A percentile compares a stretch with the other conserved stretches of the same genome.
phyloP scores from a whole-genome alignment of 1,140 invertebrate species.

The Drosophila punjabiensis region DNA sequence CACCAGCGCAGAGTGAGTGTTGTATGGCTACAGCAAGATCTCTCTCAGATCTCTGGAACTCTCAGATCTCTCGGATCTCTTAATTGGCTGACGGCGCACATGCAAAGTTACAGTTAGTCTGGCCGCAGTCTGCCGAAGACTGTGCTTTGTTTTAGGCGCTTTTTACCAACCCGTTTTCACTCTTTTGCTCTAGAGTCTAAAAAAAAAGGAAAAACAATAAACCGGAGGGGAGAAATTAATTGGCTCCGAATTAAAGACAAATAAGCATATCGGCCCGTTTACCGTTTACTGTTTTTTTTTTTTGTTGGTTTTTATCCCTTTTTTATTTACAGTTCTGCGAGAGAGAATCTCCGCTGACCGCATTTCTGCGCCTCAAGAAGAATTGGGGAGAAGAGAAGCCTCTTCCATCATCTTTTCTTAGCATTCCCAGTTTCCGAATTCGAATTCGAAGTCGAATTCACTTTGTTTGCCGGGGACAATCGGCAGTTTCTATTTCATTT shows the following conservation, averaged over 20 bases:
- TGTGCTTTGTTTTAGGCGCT: constrained; percentile 12
- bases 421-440: constrained; percentile 6
- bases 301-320: constrained; percentile 1
- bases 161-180: constrained; percentile 28
- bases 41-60: not conserved
- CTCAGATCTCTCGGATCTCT: constrained; percentile 1
- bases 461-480: constrained; percentile 29
- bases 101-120: constrained; percentile 32
- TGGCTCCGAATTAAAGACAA: constrained; percentile 75
- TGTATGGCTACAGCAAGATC: not conserved
- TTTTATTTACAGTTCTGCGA: constrained; percentile 71
- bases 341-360: constrained; percentile 69
- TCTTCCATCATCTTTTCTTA: constrained; percentile 32
- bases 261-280: constrained; percentile 70
- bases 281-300: constrained; percentile 32
- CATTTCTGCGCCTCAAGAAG: constrained; percentile 66
- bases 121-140: constrained; percentile 10
- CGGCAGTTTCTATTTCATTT: constrained; percentile 77
- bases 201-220: constrained; percentile 13
- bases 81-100: constrained; percentile 13
- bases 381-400: constrained; percentile 25
- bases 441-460: constrained; percentile 19
- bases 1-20: not conserved
- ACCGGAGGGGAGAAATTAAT: constrained; percentile 74
- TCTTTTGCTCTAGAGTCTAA: constrained; percentile 5